Percentiles rank a stretch among this genome's conserved stretches.
phyloP scores from a whole-genome alignment of 64 coral and sea anemone genomes.

The Montipora cactus region DNA sequence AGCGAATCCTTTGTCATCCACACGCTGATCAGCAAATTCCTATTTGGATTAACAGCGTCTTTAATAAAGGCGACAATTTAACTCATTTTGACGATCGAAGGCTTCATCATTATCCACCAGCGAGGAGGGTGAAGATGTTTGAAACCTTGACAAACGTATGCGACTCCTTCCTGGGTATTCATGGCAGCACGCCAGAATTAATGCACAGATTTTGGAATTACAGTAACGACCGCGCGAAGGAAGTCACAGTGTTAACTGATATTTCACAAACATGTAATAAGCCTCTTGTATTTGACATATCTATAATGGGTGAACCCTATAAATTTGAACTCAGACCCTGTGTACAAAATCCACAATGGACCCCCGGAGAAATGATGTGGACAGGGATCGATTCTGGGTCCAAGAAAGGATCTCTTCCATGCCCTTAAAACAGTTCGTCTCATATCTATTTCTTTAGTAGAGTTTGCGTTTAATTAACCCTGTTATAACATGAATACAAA shows the following conservation, averaged over 20 bases:
- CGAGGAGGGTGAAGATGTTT: background rate
- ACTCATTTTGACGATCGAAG: constrained; percentile 35
- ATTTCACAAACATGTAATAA: background rate
- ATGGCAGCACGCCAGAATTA: constrained; percentile 32
- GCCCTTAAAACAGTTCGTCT: background rate
- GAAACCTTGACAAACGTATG: background rate
- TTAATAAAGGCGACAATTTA: background rate
- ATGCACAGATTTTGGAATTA: constrained; percentile 9
- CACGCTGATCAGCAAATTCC: constrained; percentile 68
- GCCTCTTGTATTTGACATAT: constrained; percentile 38
- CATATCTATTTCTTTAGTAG: too few species aligned
- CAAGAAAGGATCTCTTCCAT: background rate
- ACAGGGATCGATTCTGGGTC: background rate
- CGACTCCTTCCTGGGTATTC: constrained; percentile 37
- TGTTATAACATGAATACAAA: too few species aligned
- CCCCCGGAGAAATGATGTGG: constrained; percentile 20
- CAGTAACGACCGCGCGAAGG: constrained; percentile 20
- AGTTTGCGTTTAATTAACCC: too few species aligned
- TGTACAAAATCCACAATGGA: constrained; percentile 37
- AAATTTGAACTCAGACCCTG: constrained; percentile 64
- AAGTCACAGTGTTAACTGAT: background rate
- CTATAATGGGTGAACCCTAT: constrained; percentile 4
- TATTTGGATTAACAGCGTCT: constrained; percentile 43
- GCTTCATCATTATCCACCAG: constrained; percentile 37
- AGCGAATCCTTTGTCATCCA: constrained; percentile 42